Conservation (phyloP, 2,797 vertebrate genomes). For the Alcedo atthis region DNA sequence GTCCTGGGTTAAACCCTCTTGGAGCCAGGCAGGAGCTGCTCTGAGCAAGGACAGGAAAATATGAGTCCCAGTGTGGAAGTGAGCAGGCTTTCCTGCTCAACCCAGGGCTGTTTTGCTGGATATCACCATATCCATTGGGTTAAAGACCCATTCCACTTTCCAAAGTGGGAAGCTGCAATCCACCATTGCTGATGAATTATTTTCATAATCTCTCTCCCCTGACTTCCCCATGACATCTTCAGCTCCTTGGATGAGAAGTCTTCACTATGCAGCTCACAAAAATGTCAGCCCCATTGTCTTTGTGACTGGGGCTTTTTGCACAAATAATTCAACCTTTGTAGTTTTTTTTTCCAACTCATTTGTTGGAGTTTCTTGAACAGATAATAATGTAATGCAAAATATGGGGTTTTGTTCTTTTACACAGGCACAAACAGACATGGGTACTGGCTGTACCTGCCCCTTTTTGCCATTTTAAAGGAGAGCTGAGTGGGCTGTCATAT, state of each 20-base stretch:
- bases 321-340: not conserved
- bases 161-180: not conserved
- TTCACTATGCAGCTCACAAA: not conserved
- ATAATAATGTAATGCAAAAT: not conserved
- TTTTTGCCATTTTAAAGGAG: not conserved
- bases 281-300: rapidly evolving
- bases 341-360: not conserved
- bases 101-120: not conserved
- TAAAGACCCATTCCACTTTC: not conserved
- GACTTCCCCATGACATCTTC: not conserved
- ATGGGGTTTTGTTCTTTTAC: not conserved
- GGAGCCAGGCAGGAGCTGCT: not conserved
- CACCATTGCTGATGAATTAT: not conserved
- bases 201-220: not conserved
- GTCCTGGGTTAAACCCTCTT: not conserved
- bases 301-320: not conserved
- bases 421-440: not conserved
- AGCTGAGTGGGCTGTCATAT: not conserved
- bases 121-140: rapidly evolving
- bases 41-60: not conserved
- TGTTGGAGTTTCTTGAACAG: not conserved
- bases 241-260: not conserved
- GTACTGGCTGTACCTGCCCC: not conserved
- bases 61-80: not conserved
- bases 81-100: not conserved